Evolutionary conservation across 1,140 invertebrate genomes (phyloP).

Genomic region (Hylyphantes graminicola): DNA sequence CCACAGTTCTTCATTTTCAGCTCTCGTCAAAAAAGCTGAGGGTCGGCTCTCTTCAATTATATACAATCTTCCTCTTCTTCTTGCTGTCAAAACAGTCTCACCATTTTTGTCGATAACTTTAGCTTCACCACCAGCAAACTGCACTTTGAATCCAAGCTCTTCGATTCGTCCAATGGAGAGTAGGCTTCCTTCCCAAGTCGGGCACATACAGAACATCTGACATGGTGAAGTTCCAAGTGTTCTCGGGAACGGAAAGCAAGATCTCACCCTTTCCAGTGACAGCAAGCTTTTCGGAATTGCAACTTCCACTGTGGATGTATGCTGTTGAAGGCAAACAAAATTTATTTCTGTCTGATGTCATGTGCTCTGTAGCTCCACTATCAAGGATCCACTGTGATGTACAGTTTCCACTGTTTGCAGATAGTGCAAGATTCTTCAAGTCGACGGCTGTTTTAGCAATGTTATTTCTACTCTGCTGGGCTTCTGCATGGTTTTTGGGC

Average conservation of each 20-base stretch:
- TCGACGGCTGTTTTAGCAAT: constrained; percentile 12
- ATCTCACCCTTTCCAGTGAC: background rate
- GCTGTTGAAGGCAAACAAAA: background rate
- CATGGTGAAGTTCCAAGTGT: background rate
- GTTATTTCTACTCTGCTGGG: background rate
- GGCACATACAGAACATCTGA: constrained; percentile 22
- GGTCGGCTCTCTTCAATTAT: too few species aligned
- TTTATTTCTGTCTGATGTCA: constrained; percentile 14
- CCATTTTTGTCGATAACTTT: too few species aligned
- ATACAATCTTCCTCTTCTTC: too few species aligned
- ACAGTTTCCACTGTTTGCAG: background rate
- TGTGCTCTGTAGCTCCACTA: constrained; percentile 29
- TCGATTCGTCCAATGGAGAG: constrained; percentile 33
- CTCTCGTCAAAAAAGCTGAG: too few species aligned
- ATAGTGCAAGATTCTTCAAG: background rate
- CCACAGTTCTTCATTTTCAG: constrained; percentile 8
- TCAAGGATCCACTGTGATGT: constrained; percentile 12
- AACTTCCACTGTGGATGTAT: background rate
- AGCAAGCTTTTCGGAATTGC: constrained; percentile 1
- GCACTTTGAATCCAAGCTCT: constrained; percentile 1
- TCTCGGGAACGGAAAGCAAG: background rate
- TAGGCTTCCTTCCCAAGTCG: constrained; percentile 11
- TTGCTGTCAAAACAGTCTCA: too few species aligned
- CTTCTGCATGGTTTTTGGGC: background rate
- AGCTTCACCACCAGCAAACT: constrained; percentile 3